Conservation (phyloP, 2,797 vertebrate genomes). For the Tragelaphus oryx region DNA sequence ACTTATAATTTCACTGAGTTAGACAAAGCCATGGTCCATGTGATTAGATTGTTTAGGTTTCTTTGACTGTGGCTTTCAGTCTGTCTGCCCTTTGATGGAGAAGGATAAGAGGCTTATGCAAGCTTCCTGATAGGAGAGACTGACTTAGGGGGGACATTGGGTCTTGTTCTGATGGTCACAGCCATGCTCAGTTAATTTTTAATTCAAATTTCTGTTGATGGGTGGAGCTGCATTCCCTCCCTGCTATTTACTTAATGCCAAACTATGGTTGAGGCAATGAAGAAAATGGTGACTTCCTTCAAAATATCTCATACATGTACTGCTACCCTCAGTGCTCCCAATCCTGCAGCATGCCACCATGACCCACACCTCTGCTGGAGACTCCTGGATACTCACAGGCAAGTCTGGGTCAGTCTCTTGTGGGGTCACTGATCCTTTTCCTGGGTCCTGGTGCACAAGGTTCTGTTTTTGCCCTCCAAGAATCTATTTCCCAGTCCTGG, state of each 20-base stretch:
- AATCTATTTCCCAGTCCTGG: neutral
- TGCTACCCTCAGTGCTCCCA: neutral
- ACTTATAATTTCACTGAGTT: neutral
- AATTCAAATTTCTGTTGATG: neutral
- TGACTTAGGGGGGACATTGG: neutral
- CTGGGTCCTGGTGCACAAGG: neutral
- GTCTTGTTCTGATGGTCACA: neutral
- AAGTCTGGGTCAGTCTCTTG: neutral
- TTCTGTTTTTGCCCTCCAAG: neutral
- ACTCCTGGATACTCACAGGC: neutral
- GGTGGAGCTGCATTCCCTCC: neutral
- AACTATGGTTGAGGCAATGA: neutral
- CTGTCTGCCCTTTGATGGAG: neutral
- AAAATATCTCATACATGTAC: neutral
- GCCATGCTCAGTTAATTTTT: neutral
- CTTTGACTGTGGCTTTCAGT: neutral
- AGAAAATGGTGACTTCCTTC: neutral
- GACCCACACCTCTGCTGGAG: accelerated
- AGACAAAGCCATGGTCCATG: neutral
- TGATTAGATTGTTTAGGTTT: neutral
- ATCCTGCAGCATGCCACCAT: neutral
- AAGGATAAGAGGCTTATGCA: neutral
- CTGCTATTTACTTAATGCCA: neutral
- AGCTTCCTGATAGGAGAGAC: neutral
- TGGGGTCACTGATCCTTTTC: neutral